A percentile compares a stretch with the other conserved stretches of the same genome.
phyloP scores from a whole-genome alignment of 1,140 invertebrate species.

The Mizuhopecten yessoensis region DNA sequence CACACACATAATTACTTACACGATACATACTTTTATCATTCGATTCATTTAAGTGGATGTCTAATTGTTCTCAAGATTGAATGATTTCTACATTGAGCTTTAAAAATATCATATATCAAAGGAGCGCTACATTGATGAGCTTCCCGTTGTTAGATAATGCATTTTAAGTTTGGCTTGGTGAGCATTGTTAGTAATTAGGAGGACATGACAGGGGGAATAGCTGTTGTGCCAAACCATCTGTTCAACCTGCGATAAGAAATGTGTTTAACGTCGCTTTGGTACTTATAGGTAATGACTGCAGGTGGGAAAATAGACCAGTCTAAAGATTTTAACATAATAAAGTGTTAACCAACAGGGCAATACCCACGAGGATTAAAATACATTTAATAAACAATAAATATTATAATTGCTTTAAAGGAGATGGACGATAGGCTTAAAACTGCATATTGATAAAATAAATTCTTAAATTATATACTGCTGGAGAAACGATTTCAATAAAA shows the following conservation, averaged over 20 bases:
- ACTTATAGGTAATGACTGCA: not conserved
- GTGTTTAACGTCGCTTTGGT: not conserved
- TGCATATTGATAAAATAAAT: too few species aligned
- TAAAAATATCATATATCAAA: constrained; percentile 24
- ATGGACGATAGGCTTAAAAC: too few species aligned
- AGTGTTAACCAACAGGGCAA: too few species aligned
- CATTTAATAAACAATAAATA: not conserved
- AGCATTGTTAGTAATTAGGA: not conserved
- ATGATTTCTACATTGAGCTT: not conserved
- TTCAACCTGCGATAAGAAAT: not conserved
- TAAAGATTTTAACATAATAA: not conserved
- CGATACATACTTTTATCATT: not conserved
- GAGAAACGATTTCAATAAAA: too few species aligned
- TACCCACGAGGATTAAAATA: not conserved
- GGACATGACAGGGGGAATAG: not conserved
- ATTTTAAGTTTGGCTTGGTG: constrained; percentile 20
- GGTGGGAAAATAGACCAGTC: not conserved
- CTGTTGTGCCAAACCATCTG: not conserved
- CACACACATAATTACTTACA: constrained; percentile 4
- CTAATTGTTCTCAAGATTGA: not conserved
- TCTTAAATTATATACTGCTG: too few species aligned
- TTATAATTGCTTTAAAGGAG: not conserved
- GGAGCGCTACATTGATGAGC: not conserved
- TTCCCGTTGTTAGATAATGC: constrained; percentile 9
- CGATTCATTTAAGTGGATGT: not conserved